phyloP scores from a whole-genome alignment of 2,888 invertebrate species.

The Hedya salicella region DNA sequence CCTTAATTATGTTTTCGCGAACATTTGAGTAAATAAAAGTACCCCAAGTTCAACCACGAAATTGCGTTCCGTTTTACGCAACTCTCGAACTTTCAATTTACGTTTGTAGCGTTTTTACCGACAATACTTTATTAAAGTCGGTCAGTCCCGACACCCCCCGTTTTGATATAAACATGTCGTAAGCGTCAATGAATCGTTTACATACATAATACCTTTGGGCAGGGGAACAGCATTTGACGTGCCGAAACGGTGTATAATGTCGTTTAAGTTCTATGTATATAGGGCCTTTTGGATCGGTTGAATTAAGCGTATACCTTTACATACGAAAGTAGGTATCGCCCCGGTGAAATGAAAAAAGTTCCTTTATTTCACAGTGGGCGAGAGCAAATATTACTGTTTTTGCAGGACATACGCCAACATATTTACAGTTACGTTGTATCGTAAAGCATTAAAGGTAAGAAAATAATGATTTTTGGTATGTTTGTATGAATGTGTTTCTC shows the following conservation, averaged over 20 bases:
- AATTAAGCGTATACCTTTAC: not conserved
- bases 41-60: not conserved
- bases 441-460: not conserved
- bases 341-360: conserved; percentile 24
- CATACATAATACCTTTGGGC: not conserved
- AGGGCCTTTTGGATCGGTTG: not conserved
- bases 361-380: conserved; percentile 13
- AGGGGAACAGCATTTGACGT: not conserved
- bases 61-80: conserved; percentile 3
- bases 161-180: conserved; percentile 1
- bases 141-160: conserved; percentile 4
- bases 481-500: too few species aligned
- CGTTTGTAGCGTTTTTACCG: conserved; percentile 1
- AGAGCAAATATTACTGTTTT: conserved; percentile 12
- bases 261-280: not conserved
- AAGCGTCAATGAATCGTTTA: not conserved
- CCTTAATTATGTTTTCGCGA: not conserved
- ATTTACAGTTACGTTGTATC: conserved; percentile 4
- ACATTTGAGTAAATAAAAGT: not conserved
- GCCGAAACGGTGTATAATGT: not conserved
- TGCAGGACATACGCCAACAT: conserved; percentile 5
- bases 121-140: conserved; percentile 16
- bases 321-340: not conserved
- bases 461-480: too few species aligned
- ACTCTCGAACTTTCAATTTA: conserved; percentile 5